Evolutionary conservation across 1,140 invertebrate species (phyloP), one percentile per base, ranked within the genome.

Genomic region (Triops longicaudatus): DNA sequence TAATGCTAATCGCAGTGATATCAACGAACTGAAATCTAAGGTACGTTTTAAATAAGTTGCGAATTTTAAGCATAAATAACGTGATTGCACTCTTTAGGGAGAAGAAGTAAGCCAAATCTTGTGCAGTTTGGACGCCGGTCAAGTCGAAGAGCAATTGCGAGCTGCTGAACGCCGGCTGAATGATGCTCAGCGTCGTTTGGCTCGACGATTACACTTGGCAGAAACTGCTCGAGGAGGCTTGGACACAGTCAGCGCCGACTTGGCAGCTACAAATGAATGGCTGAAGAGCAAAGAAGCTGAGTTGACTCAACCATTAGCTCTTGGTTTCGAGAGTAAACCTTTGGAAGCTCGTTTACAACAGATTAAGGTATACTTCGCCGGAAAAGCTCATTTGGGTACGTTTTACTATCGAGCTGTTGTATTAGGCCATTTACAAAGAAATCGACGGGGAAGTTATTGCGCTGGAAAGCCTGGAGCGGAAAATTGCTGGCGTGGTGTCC

Each of bases 101-200:
- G 74, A 78, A 42, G 79, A 81, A 26, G 78, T 82, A 17, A 80
- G 80, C 10, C 75, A 80, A 26, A 80, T 81, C 50, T 82, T 81
- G 79, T 83, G 91, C 82, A 94, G 92, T 83, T 84, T 94, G 63
- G 95, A 97, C 83, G 91, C 91, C 0, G 93, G 96, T 80, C 93
- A 96, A 83, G 90, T 97, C 26, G 93, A 96, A 82, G 95, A 97
- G 82, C 91, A 93, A 86, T 87, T 93, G 79, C 94, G 94, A 83
- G 90, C 90, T 0, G 86, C 93, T 1, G 93, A 96, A 82, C 87
- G 93, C 79, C 87, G 92, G 78, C 91, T 93, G 79, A 90, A 90
- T 74, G 94, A 96, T 82, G 89, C 95, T 0, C 87, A 88, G 31
- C 96, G 95, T 81, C 89, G 94, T 76, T 88, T 95, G 28, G 90